phyloP scores from a whole-genome alignment of 1,140 invertebrate species.

The Stegodyphus dumicola region DNA sequence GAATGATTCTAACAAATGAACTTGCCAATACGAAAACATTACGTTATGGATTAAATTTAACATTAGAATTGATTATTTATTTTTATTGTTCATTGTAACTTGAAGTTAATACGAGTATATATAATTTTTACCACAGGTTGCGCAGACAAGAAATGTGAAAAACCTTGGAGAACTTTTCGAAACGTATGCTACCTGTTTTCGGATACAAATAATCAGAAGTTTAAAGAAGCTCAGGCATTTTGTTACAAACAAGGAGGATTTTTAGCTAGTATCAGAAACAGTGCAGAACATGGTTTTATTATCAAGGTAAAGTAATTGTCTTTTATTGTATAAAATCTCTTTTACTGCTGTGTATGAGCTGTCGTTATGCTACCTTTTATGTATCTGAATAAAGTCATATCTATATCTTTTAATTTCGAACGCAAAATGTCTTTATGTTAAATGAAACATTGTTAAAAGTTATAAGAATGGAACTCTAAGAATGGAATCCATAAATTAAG shows the following conservation, averaged over 20 bases:
- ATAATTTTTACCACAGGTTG: not conserved
- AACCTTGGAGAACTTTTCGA: constrained; percentile 46
- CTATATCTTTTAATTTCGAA: not conserved
- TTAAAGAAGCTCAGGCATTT: constrained; percentile 22
- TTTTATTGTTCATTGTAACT: not conserved
- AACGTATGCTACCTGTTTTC: constrained; percentile 49
- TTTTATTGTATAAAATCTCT: too few relatives aligned
- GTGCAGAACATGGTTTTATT: constrained; percentile 41
- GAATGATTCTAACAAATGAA: too few relatives aligned
- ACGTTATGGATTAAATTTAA: too few relatives aligned
- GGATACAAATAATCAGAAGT: constrained; percentile 40
- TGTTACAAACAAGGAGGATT: constrained; percentile 49
- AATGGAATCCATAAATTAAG: too few relatives aligned
- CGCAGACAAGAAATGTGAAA: constrained; percentile 28
- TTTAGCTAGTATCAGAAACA: constrained; percentile 48
- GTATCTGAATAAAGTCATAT: not conserved
- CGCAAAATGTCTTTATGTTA: too few relatives aligned
- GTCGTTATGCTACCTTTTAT: not conserved
- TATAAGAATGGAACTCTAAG: too few relatives aligned
- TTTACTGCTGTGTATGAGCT: not conserved
- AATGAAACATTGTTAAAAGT: too few relatives aligned
- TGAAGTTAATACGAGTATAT: not conserved
- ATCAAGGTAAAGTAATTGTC: constrained; percentile 24
- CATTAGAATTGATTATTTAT: not conserved
- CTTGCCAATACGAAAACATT: too few relatives aligned